phyloP scores from a whole-genome alignment of 1,140 invertebrate genomes.

The Ctenoplectra terminalis region DNA sequence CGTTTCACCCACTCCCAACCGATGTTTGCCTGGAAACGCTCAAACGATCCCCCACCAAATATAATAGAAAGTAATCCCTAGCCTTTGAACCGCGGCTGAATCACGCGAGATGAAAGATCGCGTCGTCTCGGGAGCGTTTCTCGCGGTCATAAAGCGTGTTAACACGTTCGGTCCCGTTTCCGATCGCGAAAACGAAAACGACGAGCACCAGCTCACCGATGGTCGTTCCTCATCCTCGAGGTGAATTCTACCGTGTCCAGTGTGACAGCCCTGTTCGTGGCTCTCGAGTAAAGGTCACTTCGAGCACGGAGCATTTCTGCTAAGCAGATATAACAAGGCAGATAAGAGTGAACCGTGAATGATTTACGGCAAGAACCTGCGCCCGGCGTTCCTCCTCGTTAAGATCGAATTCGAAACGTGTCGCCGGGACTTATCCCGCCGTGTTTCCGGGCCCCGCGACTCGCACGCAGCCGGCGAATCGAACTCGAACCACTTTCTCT shows the following conservation, averaged over 20 bases:
- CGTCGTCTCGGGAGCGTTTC: neutral
- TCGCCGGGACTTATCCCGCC: conserved; percentile 18
- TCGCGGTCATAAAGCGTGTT: conserved; percentile 27
- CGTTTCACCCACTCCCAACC: neutral
- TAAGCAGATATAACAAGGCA: conserved; percentile 54
- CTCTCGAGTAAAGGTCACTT: conserved; percentile 33
- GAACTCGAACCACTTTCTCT: conserved; percentile 17
- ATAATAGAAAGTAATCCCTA: neutral
- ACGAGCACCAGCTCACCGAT: neutral
- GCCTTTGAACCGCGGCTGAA: neutral
- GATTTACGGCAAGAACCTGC: conserved; percentile 50
- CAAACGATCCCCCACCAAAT: neutral
- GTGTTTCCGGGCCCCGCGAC: conserved; percentile 10
- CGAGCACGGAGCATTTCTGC: conserved; percentile 33
- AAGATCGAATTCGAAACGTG: conserved; percentile 48
- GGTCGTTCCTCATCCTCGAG: conserved; percentile 16
- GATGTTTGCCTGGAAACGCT: neutral
- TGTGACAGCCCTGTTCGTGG: conserved; percentile 11
- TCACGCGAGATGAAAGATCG: conserved; percentile 19
- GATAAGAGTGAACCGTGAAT: conserved; percentile 55
- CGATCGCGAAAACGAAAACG: neutral
- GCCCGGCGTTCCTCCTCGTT: conserved; percentile 47
- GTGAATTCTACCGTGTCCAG: conserved; percentile 13
- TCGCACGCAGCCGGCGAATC: neutral
- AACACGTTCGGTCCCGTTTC: neutral